Evolutionary conservation across 92 coral and sea anemone genomes (phyloP).

Genomic region (Bergia sp.): DNA sequence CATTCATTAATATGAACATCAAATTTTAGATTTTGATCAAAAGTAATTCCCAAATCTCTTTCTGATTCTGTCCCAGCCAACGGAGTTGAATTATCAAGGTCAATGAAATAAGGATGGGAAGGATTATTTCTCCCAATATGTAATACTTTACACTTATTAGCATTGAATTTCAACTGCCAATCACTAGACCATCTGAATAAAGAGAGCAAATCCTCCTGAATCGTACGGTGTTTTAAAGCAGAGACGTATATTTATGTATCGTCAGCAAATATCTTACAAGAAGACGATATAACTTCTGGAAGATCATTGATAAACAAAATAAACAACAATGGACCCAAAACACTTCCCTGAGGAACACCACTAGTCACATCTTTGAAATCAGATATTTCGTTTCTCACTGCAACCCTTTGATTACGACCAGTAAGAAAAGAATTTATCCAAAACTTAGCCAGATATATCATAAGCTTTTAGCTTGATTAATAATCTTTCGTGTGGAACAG

Average conservation of each 20-base stretch:
- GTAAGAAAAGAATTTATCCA: constrained; percentile 21
- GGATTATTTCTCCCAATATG: constrained; percentile 20
- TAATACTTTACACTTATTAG: too few relatives aligned
- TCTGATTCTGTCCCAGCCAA: constrained; percentile 26
- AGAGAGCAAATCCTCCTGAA: constrained; percentile 30
- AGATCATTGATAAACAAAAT: constrained; percentile 29
- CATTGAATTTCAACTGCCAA: constrained; percentile 32
- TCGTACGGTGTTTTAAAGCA: constrained; percentile 24
- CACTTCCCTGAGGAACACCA: too few relatives aligned
- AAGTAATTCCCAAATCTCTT: constrained; percentile 25
- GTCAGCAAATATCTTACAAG: constrained; percentile 27
- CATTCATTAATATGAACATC: constrained; percentile 24
- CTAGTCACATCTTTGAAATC: constrained; percentile 19
- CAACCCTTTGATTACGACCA: constrained; percentile 24
- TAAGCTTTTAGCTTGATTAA: too few relatives aligned
- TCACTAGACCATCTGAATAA: constrained; percentile 29
- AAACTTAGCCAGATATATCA: constrained; percentile 20
- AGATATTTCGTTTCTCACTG: constrained; percentile 21
- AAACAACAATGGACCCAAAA: constrained; percentile 18
- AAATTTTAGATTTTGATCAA: constrained; percentile 29
- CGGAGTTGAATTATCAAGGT: constrained; percentile 21
- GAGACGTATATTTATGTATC: constrained; percentile 17
- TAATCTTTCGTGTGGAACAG: background rate
- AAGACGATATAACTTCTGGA: constrained; percentile 14
- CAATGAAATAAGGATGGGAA: constrained; percentile 24